These are phyloP conservation scores for Synergus umbraculus DNA, from an alignment of 2,888 invertebrate genomes.

Conservation along the genomic window DNA sequence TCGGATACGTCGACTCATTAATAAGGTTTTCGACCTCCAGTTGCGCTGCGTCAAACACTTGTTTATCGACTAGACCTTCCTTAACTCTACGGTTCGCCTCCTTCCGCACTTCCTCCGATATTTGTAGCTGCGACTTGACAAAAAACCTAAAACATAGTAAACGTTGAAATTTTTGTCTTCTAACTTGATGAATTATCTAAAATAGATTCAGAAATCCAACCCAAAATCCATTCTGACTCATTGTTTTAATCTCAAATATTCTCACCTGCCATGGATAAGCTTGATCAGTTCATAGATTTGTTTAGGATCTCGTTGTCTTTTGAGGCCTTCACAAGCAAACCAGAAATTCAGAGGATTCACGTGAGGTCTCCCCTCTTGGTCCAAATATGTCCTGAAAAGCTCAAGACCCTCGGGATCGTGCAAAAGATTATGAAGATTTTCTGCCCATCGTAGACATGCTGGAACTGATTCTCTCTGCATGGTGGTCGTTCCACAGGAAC, in stretches of 20 bases:
- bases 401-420: slow-evolving; percentile 93
- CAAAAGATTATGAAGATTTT: slow-evolving; percentile 89
- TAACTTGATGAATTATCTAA: too few species aligned
- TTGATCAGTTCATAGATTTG: slow-evolving; percentile 87
- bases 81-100: slow-evolving; percentile 87
- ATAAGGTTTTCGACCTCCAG: slow-evolving; percentile 90
- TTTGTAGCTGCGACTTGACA: slow-evolving; percentile 73
- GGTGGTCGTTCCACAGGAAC: slow-evolving; percentile 77
- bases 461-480: slow-evolving; percentile 79
- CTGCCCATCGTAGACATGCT: slow-evolving; percentile 93
- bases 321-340: slow-evolving; percentile 94
- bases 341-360: slow-evolving; percentile 93
- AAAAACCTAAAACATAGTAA: slow-evolving; percentile 10
- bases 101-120: slow-evolving; percentile 89
- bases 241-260: not conserved
- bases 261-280: slow-evolving; percentile 84
- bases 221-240: too few species aligned
- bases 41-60: slow-evolving; percentile 92
- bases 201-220: too few species aligned
- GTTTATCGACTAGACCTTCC: slow-evolving; percentile 85
- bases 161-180: not conserved
- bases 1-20: slow-evolving; percentile 92
- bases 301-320: slow-evolving; percentile 88
- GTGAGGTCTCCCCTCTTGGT: slow-evolving; percentile 87
- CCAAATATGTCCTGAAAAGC: slow-evolving; percentile 90